Base-by-base conservation (phyloP, 2,888 invertebrate species). In the Gari tellinella region DNA sequence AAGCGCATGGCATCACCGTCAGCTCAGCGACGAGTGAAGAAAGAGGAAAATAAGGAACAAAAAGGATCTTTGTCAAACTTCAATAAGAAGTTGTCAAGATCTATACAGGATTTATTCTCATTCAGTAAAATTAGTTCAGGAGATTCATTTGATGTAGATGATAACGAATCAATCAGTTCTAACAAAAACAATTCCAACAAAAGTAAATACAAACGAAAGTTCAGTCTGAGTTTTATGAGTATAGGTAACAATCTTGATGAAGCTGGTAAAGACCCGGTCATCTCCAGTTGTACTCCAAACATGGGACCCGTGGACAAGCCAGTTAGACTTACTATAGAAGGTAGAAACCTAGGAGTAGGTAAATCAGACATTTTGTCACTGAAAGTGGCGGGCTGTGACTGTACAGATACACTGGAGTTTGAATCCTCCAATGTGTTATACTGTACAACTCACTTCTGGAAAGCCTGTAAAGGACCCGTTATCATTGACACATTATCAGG, bases 401-500 rank as follows among this genome's bases (percentile, higher is more conserved):
- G 89, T 48, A 81, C 89, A 19, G 86, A 85, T 56, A 83, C 86
- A 21, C 61, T 91, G 15, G 89, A 89, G 62, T 91, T 84, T 78
- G 87, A 86, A 57, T 90, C 90, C 7, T 80, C 88, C 4, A 73
- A 62, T 37, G 82, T 82, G 40, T 83, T 91, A 17, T 84, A 84
- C 58, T 86, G 87, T 72, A 86, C 84, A 37, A 90, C 90, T 17
- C 88, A 87, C 60, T 77, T 88, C 19, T 88, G 87, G 79, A 75
- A 85, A 23, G 79, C 86, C 0, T 84, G 89, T 23, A 84, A 81
- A 19, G 91, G 91, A 0, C 80, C 87, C 58, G 80, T 91, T 40
- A 81, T 87, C 46, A 81, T 91, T 41, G 90, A 90, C 64, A 91
- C 91, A 5, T 81, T 86, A 66, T 89, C 89, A 8, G 90, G 91